Evolutionary conservation across 1,140 invertebrate species (phyloP), one percentile per base, ranked within the genome.

Genomic region (Helicoverpa zea): DNA sequence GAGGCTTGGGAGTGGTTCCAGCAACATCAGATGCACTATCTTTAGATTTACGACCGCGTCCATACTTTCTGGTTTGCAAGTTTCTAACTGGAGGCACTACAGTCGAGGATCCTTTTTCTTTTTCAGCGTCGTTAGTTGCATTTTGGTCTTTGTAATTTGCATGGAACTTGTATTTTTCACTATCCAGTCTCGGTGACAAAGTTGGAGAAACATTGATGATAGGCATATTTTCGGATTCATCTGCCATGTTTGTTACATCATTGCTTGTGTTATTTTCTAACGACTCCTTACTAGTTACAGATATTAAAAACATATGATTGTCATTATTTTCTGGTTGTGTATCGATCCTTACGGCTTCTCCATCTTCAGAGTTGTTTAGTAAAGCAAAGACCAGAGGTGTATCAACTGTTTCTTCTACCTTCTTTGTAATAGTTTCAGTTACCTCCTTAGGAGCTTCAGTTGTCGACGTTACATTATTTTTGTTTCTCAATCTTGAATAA

Each of bases 41-140:
- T 61, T 83, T 88, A 4, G 73, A 66, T 82, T 89, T 90, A 7
- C 76, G 82, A 83, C 89, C 90, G 7, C 91, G 87, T 68, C 80
- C 86, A 83, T 89, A 91, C 82, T 92, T 92, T 86, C 89, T 89
- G 56, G 92, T 90, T 83, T 88, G 87, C 70, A 93, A 86, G 81
- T 94, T 94, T 87, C 87, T 92, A 73, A 93, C 90, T 12, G 86
- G 82, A 49, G 90, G 87, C 10, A 79, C 81, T 5, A 81, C 83
- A 23, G 80, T 80, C n/a, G 86, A 89, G 16, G 78, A 63, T 12
- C 72, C 61, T 49, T 83, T 83, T 86, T 86, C 84, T 58, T 85
- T 87, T 23, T 85, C 80, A 70, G 82, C 74, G n/a, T 74, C 70
- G 56, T 70, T 74, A 35, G 83, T 82, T 9, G 84, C 73, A 70